phyloP scores from a whole-genome alignment of 2,113 vertebrate genomes.

The Bubo blakistoni region DNA sequence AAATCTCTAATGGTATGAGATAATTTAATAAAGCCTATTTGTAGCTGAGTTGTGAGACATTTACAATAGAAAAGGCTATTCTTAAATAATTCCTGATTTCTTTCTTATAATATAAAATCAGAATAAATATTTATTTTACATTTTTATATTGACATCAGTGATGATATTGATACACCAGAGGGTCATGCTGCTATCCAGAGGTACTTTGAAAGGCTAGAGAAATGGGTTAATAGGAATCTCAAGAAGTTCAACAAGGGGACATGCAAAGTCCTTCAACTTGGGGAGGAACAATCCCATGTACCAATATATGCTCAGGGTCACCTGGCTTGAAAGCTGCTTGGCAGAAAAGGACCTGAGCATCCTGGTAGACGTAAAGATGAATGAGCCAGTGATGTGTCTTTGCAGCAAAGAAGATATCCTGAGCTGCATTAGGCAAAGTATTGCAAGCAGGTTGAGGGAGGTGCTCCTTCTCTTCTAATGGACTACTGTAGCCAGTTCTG shows the following conservation, averaged over 20 bases:
- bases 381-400: neutral
- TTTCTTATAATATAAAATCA: neutral
- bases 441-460: neutral
- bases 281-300: neutral
- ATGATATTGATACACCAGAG: neutral
- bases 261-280: neutral
- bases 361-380: neutral
- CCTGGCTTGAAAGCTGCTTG: neutral
- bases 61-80: neutral
- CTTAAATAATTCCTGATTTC: neutral
- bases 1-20: neutral
- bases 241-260: neutral
- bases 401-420: neutral
- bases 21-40: neutral
- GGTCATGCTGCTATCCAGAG: neutral
- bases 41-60: neutral
- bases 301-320: too few species aligned
- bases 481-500: neutral
- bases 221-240: neutral
- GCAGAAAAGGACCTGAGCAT: neutral
- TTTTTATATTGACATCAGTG: neutral
- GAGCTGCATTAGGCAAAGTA: neutral
- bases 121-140: neutral
- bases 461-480: neutral
- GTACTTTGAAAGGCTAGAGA: neutral